Evolutionary conservation across 1,140 invertebrate species (phyloP), one percentile per base, ranked within the genome.

Genomic region (Drosophila biarmipes): DNA sequence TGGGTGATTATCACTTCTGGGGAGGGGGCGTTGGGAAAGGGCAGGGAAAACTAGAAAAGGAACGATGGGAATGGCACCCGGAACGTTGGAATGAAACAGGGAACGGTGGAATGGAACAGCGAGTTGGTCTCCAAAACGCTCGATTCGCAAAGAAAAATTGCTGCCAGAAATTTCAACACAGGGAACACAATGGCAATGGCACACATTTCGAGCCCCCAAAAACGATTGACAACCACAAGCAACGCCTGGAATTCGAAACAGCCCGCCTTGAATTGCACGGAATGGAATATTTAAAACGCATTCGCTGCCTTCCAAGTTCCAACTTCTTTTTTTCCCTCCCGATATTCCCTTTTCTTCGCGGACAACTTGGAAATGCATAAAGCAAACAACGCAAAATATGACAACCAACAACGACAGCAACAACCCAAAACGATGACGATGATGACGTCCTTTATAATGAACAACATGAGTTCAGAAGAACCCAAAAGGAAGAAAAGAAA

Each of bases 271-370:
- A 84, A 84, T 79, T 38, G 61, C 54, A 27, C 15, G 45, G 78
- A 86, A 85, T 86, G 79, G 73, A 86, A 86, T 86, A 86, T 86
- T 86, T 67, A 64, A 86, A 86, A 86, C 81, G 77, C 81, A 86
- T 86, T 86, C 78, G 79, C 35, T 1, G 27, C 19, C 59, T 67
- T 62, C 35, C 34, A 57, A 43, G 29, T 31, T 31, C 29, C 24
- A 24, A 24, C 6, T 19, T 34, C 15, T 24, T 42, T 51, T 51
- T 42, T 64, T 42, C 17, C n/a, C 29, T 24, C 40, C 6, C 40
- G 31, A 10, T 27, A 40, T 24, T 55, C 19, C 10, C 21, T n/a
- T 34, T 27, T 35, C 55, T 34, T 7, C 10, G 38, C 57, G 62
- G 42, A 42, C 53, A 64, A 64, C 77, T 82, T 80, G 68, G 67